These are phyloP conservation scores for Parasteatoda lunata DNA, from an alignment of 2,888 invertebrate species.

Conservation along the genomic window DNA sequence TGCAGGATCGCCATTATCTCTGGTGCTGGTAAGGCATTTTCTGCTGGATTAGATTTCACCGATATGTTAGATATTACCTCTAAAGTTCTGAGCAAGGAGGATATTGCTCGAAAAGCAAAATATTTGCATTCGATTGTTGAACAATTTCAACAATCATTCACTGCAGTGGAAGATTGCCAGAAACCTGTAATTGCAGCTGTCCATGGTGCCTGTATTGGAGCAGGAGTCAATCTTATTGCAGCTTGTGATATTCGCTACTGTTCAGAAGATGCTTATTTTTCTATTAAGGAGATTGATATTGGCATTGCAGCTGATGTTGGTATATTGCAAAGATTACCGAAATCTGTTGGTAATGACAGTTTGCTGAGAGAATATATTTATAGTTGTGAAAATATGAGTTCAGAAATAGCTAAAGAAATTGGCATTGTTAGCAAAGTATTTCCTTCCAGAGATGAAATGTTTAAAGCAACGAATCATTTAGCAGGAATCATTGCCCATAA, in stretches of 20 bases:
- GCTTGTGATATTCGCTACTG: slow-evolving; percentile 95
- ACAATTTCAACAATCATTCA: slow-evolving; percentile 85
- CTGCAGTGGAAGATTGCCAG: slow-evolving; percentile 87
- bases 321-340: slow-evolving; percentile 92
- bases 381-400: slow-evolving; percentile 86
- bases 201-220: slow-evolving; percentile 93
- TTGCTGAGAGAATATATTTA: slow-evolving; percentile 89
- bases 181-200: slow-evolving; percentile 93
- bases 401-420: slow-evolving; percentile 82
- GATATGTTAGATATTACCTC: slow-evolving; percentile 79
- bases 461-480: slow-evolving; percentile 82
- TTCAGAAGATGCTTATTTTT: slow-evolving; percentile 90
- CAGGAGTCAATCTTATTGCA: slow-evolving; percentile 89
- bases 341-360: slow-evolving; percentile 90
- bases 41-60: slow-evolving; percentile 83
- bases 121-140: slow-evolving; percentile 80
- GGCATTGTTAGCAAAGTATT: slow-evolving; percentile 84
- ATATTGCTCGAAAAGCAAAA: slow-evolving; percentile 85
- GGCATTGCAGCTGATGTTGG: slow-evolving; percentile 98
- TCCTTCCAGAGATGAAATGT: slow-evolving; percentile 81
- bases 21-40: slow-evolving; percentile 89
- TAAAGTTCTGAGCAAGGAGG: slow-evolving; percentile 78
- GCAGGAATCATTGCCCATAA: slow-evolving; percentile 88
- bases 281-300: slow-evolving; percentile 84
- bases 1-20: slow-evolving; percentile 91